Evolutionary conservation across 2,113 vertebrate species (phyloP).

Genomic region (Sceloporus undulatus): DNA sequence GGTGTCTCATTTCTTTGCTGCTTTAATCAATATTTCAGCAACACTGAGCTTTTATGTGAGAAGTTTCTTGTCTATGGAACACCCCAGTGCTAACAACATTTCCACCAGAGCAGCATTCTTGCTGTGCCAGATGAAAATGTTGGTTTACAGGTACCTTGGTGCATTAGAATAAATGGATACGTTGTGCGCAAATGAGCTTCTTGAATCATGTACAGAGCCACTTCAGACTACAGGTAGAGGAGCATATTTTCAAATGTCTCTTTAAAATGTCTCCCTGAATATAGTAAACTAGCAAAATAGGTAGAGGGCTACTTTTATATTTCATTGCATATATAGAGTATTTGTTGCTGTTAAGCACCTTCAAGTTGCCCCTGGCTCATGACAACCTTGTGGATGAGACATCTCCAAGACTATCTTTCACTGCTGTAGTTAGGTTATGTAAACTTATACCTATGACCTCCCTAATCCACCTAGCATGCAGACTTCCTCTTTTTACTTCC

Average conservation of each 20-base stretch:
- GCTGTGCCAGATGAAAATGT: not conserved
- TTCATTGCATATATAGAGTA: too few relatives aligned
- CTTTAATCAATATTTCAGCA: not conserved
- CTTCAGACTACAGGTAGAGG: not conserved
- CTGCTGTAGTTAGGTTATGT: too few relatives aligned
- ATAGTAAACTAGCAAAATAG: too few relatives aligned
- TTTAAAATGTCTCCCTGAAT: not conserved
- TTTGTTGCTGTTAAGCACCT: too few relatives aligned
- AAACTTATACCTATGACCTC: too few relatives aligned
- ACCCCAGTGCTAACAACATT: not conserved
- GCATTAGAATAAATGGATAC: not conserved
- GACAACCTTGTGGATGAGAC: too few relatives aligned
- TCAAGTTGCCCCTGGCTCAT: too few relatives aligned
- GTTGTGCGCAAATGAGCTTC: not conserved
- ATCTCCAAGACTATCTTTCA: too few relatives aligned
- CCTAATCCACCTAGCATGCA: too few relatives aligned
- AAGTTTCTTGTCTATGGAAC: not conserved
- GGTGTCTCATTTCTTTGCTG: not conserved
- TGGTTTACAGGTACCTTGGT: not conserved
- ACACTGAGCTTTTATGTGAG: not conserved
- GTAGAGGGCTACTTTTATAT: too few relatives aligned
- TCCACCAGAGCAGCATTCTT: not conserved
- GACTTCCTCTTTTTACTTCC: too few relatives aligned
- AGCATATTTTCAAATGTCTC: not conserved
- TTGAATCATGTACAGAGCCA: not conserved